Evolutionary conservation across 2,888 invertebrate genomes (phyloP).

Genomic region (Hirtodrosophila confusa): DNA sequence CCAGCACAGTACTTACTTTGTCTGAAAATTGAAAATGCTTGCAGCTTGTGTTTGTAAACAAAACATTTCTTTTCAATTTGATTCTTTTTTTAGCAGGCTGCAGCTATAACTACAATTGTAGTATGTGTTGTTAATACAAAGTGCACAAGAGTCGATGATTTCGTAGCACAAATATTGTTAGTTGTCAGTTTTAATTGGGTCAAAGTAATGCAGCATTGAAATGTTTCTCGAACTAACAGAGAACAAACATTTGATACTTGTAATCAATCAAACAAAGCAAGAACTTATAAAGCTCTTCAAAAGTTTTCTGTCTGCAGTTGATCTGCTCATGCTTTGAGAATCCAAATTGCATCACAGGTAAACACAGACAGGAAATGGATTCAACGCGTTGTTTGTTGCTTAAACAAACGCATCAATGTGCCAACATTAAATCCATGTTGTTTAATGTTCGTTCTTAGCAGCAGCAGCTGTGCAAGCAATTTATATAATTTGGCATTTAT

Average conservation of each 20-base stretch:
- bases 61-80: slow-evolving; percentile 28
- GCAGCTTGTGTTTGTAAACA: slow-evolving; percentile 61
- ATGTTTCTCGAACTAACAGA: too few relatives aligned
- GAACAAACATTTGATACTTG: too few relatives aligned
- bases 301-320: too few relatives aligned
- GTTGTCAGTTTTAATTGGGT: too few relatives aligned
- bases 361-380: slow-evolving; percentile 43
- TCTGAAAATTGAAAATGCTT: slow-evolving; percentile 42
- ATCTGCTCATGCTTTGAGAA: slow-evolving; percentile 8
- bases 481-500: slow-evolving; percentile 40
- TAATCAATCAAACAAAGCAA: too few relatives aligned
- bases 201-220: too few relatives aligned
- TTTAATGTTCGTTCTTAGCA: slow-evolving; percentile 6
- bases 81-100: slow-evolving; percentile 14
- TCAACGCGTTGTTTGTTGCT: slow-evolving; percentile 20
- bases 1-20: slow-evolving; percentile 3
- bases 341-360: slow-evolving; percentile 14
- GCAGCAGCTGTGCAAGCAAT: slow-evolving; percentile 17
- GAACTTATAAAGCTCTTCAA: too few relatives aligned
- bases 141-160: too few relatives aligned
- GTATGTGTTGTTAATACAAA: too few relatives aligned
- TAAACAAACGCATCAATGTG: slow-evolving; percentile 37
- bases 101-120: background rate
- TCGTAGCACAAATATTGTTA: too few relatives aligned
- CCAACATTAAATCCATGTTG: slow-evolving; percentile 33